These are phyloP conservation scores for Cryptomyrus ogoouensis DNA, from an alignment of 2,113 vertebrate genomes.

Conservation along the genomic window DNA sequence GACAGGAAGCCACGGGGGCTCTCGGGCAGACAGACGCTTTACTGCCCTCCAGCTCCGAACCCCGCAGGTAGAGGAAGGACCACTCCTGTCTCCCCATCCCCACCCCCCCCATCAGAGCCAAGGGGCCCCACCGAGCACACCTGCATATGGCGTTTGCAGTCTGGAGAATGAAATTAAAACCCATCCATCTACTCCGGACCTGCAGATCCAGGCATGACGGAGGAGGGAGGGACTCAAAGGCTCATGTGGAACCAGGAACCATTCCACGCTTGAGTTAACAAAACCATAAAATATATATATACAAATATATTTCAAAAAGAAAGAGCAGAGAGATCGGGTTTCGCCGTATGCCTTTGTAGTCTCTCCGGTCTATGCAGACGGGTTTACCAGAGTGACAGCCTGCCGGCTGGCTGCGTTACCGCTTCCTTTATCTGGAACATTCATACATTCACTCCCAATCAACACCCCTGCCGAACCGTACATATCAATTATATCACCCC, in stretches of 20 bases:
- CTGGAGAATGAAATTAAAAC: constrained; percentile 8
- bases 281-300: constrained; percentile 2
- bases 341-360: constrained; percentile 9
- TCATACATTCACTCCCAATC: constrained; percentile 9
- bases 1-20: constrained; percentile 25
- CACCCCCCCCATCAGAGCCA: neutral
- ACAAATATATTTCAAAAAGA: constrained; percentile 19
- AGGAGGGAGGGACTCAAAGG: neutral
- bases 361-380: neutral
- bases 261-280: constrained; percentile 15
- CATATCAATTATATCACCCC: neutral
- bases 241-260: constrained; percentile 9
- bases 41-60: neutral
- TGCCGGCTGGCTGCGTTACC: too few relatives aligned
- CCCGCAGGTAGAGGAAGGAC: neutral
- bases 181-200: neutral
- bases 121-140: neutral
- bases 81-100: neutral
- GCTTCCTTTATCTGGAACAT: constrained; percentile 3
- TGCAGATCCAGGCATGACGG: neutral
- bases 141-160: neutral
- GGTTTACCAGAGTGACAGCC: neutral
- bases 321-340: neutral
- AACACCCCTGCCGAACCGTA: neutral
- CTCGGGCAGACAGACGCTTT: constrained; percentile 15